Conservation (phyloP, 2,888 invertebrate species). For the Hofmannophila pseudospretella region DNA sequence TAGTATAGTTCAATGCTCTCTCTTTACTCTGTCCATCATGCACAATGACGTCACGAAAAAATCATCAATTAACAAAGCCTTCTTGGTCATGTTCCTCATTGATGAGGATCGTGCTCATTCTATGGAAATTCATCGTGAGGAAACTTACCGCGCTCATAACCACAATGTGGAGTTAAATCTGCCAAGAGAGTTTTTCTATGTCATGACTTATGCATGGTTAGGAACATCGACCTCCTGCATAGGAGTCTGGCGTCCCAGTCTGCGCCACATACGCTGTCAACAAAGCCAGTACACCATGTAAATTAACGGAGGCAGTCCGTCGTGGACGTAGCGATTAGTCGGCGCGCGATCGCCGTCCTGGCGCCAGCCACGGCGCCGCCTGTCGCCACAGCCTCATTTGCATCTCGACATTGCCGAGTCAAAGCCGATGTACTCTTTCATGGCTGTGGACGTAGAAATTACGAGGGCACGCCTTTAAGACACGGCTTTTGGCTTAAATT, state of each 20-base stretch:
- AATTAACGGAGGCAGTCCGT: slow-evolving; percentile 6
- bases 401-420: slow-evolving; percentile 45
- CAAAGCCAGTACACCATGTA: slow-evolving; percentile 9
- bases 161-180: too few species aligned
- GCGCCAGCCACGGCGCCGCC: slow-evolving; percentile 41
- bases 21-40: background rate
- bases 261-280: too few species aligned
- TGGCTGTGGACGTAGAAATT: background rate
- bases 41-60: slow-evolving; percentile 4
- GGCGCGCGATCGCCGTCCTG: slow-evolving; percentile 16
- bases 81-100: too few species aligned
- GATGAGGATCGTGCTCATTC: too few species aligned
- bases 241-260: too few species aligned
- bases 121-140: too few species aligned
- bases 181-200: too few species aligned
- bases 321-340: slow-evolving; percentile 34
- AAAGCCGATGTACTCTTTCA: slow-evolving; percentile 15
- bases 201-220: too few species aligned
- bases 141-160: too few species aligned
- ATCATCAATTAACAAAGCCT: slow-evolving; percentile 12
- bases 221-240: too few species aligned
- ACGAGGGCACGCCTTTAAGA: too few species aligned
- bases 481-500: too few species aligned
- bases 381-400: slow-evolving; percentile 50
- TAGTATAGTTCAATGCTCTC: background rate